Evolutionary conservation across 2,888 invertebrate species (phyloP).

Genomic region (Folsomia candida): DNA sequence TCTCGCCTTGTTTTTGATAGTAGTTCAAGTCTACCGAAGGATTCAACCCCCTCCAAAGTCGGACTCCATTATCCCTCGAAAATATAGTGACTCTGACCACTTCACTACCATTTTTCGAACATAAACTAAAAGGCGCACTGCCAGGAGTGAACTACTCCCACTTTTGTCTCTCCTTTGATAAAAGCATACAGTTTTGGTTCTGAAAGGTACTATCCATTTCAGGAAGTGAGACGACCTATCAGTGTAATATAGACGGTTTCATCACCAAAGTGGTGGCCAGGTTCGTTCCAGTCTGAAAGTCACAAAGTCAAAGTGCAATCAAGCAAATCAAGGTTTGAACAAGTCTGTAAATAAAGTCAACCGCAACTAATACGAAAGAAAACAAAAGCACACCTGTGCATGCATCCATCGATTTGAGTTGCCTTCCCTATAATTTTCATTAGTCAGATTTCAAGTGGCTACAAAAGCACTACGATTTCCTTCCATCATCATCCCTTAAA

Average conservation of each 20-base stretch:
- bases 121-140: no score
- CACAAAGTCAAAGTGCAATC: neutral
- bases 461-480: neutral
- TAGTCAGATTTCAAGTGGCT: conserved; percentile 10
- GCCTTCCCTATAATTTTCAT: conserved; percentile 17
- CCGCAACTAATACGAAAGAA: neutral
- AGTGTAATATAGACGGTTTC: neutral
- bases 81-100: no score
- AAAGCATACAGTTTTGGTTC: no score
- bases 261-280: neutral
- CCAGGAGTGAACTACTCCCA: no score
- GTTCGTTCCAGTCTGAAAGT: neutral
- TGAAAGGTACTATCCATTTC: neutral
- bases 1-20: neutral
- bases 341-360: conserved; percentile 6
- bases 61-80: no score
- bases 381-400: neutral
- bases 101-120: no score
- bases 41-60: no score
- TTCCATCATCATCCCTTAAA: neutral
- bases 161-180: no score
- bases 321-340: neutral
- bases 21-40: no score
- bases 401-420: neutral
- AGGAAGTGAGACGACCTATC: neutral